Percentiles rank a stretch among this genome's conserved stretches.
These are phyloP conservation scores for Pantherophis vulpinus DNA, from an alignment of 2,797 vertebrate species.

Conservation along the genomic window DNA sequence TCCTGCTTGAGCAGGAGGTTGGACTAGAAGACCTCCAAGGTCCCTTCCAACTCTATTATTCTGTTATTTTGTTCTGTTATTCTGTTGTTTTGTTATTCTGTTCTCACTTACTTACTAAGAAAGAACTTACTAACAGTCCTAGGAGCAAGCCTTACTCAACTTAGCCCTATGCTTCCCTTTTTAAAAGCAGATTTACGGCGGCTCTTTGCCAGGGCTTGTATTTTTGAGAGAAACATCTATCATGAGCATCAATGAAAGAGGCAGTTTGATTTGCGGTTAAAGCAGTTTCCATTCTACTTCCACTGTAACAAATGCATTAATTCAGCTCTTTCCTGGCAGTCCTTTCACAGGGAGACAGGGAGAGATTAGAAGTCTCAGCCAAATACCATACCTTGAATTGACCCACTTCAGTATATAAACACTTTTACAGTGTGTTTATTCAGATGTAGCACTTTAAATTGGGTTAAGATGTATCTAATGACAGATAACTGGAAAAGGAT, in stretches of 20 bases:
- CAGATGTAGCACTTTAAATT: constrained; percentile 85
- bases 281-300: constrained; percentile 82
- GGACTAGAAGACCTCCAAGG: neutral
- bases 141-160: constrained; percentile 74
- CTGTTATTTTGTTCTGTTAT: neutral
- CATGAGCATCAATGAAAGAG: constrained; percentile 80
- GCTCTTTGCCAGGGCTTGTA: constrained; percentile 74
- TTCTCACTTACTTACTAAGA: constrained; percentile 40
- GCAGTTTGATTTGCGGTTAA: constrained; percentile 82
- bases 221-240: constrained; percentile 80
- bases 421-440: constrained; percentile 86
- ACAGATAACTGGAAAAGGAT: constrained; percentile 70
- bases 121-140: constrained; percentile 68
- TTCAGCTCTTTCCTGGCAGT: constrained; percentile 82
- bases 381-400: constrained; percentile 85
- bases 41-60: neutral
- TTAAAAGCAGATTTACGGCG: constrained; percentile 74
- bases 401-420: constrained; percentile 86
- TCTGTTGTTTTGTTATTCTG: neutral
- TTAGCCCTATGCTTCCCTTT: constrained; percentile 74
- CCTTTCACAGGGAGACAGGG: constrained; percentile 79
- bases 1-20: neutral
- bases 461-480: constrained; percentile 83
- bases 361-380: constrained; percentile 82
- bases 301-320: constrained; percentile 86